Base-by-base conservation (phyloP, 2,113 vertebrate genomes). In the Mastomys natalensis region DNA sequence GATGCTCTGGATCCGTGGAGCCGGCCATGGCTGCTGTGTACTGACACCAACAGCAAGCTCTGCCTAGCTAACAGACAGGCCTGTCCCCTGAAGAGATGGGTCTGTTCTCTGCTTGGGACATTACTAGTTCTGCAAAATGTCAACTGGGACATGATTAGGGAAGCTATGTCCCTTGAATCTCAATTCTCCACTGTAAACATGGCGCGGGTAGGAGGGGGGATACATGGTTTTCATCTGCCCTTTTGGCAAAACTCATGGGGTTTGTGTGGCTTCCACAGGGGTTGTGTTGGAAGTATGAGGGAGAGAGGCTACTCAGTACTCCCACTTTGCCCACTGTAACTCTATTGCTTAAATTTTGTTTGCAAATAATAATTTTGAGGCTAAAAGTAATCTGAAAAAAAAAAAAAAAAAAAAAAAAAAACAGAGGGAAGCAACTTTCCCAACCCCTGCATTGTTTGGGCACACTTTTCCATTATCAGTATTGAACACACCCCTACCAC, bases 311-410 rank as follows among this genome's bases (percentile, higher is more conserved):
- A n/a, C 45, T 70, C 45, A 3, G 24, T 31, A 40, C 34, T 29
- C 72, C 74, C 5, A 10, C 31, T 43, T 76, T 31, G 72, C 43
- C 29, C 6, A 24, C 1, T 74, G 48, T 21, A 73, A 62, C 45
- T 70, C 72, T n/a, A 3, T 10, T 72, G 51, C 90, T 90, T 88
- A 77, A 92, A 60, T 85, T 93, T 73, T 95, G 48, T 89, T 92
- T 94, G 88, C 37, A 68, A 76, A n/a, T n/a, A 93, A 87, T 48
- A 58, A 76, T 92, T 93, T 43, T 92, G 85, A 82, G 16, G 45
- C 91, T 58, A 66, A 89, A 93, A 48, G 58, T n/a, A 24, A 66
- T 58, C 66, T 68, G 86, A 43, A 77, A 92, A n/a, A n/a, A n/a
- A n/a, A n/a, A n/a, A n/a, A n/a, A n/a, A 95, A 51, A 53, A 53